These are phyloP conservation scores for Grammomys dolichurus DNA, from an alignment of 2,113 vertebrate species.

Conservation along the genomic window DNA sequence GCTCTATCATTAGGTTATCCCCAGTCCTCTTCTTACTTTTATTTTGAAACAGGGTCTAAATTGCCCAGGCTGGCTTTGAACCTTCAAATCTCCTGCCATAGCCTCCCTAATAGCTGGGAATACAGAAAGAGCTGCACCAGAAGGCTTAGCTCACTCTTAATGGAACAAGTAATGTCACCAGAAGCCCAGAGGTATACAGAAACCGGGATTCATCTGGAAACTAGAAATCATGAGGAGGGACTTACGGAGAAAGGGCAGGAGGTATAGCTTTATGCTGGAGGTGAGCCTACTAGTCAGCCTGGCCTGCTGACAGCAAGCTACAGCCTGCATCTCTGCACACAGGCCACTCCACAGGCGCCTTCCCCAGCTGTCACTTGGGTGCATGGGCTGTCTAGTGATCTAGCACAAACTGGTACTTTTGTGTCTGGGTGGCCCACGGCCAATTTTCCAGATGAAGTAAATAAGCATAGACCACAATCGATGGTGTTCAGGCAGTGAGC, in stretches of 20 bases:
- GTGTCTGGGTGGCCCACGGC: not conserved
- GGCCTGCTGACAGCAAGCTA: not conserved
- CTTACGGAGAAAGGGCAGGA: not conserved
- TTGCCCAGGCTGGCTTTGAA: not conserved
- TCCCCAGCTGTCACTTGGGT: not conserved
- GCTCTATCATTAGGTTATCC: not conserved
- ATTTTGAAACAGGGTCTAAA: not conserved
- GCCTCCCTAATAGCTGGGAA: not conserved
- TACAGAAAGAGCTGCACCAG: not conserved
- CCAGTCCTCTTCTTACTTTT: not conserved
- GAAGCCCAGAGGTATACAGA: not conserved
- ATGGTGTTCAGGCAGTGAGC: not conserved
- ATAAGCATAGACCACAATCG: not conserved
- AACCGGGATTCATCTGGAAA: not conserved
- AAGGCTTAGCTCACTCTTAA: not conserved
- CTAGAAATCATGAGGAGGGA: not conserved
- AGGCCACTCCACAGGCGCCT: not conserved
- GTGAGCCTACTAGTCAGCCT: not conserved
- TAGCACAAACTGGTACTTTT: conserved; percentile 16
- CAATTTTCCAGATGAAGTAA: not conserved
- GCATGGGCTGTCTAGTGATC: not conserved
- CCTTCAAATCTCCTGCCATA: not conserved
- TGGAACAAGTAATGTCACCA: not conserved
- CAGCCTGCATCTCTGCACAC: not conserved
- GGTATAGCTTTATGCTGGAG: not conserved